Percentiles rank a stretch among this genome's conserved stretches.
phyloP scores from a whole-genome alignment of 2,888 invertebrate species.

The Aphidius colemani region DNA sequence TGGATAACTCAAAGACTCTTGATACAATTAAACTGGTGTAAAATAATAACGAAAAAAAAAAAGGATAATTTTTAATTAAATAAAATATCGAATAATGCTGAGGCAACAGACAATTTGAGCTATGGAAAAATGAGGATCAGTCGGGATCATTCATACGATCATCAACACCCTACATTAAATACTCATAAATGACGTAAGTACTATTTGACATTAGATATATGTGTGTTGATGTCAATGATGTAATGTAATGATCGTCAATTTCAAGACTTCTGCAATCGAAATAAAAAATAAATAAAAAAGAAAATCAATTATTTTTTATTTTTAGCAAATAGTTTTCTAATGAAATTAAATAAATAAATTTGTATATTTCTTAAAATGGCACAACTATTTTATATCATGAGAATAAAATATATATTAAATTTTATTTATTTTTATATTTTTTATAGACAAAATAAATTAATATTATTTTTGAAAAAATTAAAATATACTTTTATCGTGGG shows the following conservation, averaged over 20 bases:
- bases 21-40: conserved; percentile 21
- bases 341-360: neutral
- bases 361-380: neutral
- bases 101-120: conserved; percentile 44
- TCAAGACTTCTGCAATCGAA: conserved; percentile 9
- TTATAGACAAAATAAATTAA: too few relatives aligned
- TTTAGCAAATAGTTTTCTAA: too few relatives aligned
- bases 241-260: conserved; percentile 23
- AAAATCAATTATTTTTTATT: neutral
- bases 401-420: too few relatives aligned
- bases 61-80: conserved; percentile 20
- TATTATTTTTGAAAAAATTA: neutral
- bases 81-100: conserved; percentile 35
- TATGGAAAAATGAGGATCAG: conserved; percentile 58
- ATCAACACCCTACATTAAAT: conserved; percentile 47
- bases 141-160: conserved; percentile 49
- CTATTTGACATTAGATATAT: conserved; percentile 28
- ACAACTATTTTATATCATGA: neutral
- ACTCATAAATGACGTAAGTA: conserved; percentile 59
- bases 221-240: conserved; percentile 16
- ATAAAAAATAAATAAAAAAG: conserved; percentile 11
- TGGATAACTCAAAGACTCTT: conserved; percentile 6
- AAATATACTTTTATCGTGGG: conserved; percentile 16
- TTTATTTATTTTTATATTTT: too few relatives aligned
- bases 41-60: conserved; percentile 17